These are phyloP conservation scores for Sinocyclocheilus anophthalmus DNA, from an alignment of 2,113 vertebrate species.

Conservation along the genomic window DNA sequence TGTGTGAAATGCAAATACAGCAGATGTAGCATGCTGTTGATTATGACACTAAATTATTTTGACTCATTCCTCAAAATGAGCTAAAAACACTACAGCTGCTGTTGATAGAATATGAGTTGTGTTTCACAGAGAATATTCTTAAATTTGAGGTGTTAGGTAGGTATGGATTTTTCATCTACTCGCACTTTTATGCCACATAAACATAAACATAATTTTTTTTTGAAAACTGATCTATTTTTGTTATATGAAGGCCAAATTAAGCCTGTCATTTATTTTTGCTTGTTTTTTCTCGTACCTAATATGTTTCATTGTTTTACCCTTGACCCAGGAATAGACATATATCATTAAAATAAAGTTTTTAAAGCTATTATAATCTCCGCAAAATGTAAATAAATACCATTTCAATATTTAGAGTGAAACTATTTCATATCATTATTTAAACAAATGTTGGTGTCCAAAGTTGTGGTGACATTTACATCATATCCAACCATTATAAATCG, in stretches of 20 bases:
- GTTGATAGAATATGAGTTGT: not conserved
- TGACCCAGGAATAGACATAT: not conserved
- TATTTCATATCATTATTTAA: not conserved
- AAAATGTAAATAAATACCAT: not conserved
- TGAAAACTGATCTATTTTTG: not conserved
- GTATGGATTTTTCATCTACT: not conserved
- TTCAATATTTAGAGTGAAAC: not conserved
- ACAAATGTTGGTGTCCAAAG: too few species aligned
- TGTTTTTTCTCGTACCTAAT: not conserved
- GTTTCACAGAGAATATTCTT: not conserved
- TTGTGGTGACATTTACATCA: too few species aligned
- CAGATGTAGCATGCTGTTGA: not conserved
- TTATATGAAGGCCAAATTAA: not conserved
- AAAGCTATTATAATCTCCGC: not conserved
- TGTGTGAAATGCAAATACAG: not conserved
- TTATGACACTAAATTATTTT: not conserved
- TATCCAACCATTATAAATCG: too few species aligned
- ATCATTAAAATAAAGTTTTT: too few species aligned
- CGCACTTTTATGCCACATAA: too few species aligned
- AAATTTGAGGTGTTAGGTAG: not conserved
- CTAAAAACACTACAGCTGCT: not conserved
- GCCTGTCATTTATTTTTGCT: not conserved
- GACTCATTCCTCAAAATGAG: not conserved
- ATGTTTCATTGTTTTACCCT: not conserved
- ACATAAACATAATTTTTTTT: too few species aligned